phyloP scores from a whole-genome alignment of 2,888 invertebrate genomes.

The Lasioglossum villosulum region DNA sequence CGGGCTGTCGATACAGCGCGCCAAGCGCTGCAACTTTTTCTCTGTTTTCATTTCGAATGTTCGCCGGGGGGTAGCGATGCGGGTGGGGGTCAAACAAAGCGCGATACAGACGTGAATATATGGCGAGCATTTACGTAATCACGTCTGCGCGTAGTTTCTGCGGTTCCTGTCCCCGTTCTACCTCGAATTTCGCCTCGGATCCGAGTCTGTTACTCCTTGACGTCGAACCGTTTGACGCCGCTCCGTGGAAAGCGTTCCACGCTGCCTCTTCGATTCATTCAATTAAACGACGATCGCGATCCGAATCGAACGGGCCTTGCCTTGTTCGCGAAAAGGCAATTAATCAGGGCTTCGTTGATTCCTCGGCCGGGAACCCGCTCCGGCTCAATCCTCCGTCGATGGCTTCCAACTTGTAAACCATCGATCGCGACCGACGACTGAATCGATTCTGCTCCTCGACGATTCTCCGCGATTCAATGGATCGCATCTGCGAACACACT shows the following conservation, averaged over 20 bases:
- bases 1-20: conserved; percentile 17
- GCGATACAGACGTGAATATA: conserved; percentile 16
- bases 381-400: neutral
- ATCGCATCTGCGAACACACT: neutral
- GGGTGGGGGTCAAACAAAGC: neutral
- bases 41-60: conserved; percentile 24
- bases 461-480: neutral
- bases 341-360: conserved; percentile 35
- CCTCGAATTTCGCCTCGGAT: neutral
- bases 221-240: conserved; percentile 18
- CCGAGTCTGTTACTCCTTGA: neutral
- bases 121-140: conserved; percentile 33
- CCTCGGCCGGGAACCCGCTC: neutral
- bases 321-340: conserved; percentile 20
- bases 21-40: neutral
- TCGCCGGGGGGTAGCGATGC: no score
- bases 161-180: neutral
- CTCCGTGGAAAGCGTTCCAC: neutral
- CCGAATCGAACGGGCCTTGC: neutral
- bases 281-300: conserved; percentile 30
- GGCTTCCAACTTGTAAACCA: neutral
- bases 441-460: neutral
- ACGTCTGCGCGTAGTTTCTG: conserved; percentile 23
- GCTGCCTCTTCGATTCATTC: conserved; percentile 14
- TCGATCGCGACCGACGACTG: neutral